Base-by-base conservation (phyloP, 2,797 vertebrate genomes). In the Phalanger gymnotis region DNA sequence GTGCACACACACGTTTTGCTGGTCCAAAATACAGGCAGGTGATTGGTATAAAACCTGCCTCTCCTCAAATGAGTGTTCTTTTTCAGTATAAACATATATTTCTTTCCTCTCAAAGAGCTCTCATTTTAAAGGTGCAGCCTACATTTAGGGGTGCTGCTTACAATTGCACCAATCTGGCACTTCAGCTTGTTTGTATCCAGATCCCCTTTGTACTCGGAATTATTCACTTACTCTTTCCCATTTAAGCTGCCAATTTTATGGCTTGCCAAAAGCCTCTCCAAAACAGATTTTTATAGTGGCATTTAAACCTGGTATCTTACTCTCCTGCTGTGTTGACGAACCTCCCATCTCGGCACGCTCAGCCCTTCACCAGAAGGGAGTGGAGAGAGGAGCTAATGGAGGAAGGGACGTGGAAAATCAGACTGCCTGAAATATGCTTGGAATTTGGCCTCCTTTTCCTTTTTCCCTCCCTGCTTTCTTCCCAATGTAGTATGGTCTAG, bases 241-340 rank as follows among this genome's bases (percentile, higher is more conserved):
- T 34, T 61, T 14, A 54, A 25, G 92, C 81, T 31, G 31, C 30
- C 91, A n/a, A 2, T 47, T 34, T 47, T 57, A 9, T 89, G 52
- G 89, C 54, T 93, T 13, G 57, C 95, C 90, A 89, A 61, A 54
- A 40, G 91, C 94, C 54, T 93, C 25, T 56, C 90, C 95, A 94
- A 40, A 94, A 94, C 40, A 28, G 22, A 94, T 94, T 95, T 13
- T 51, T 92, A 90, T n/a, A 53, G 90, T 54, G 90, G 90, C 90
- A 90, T 90, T 90, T 90, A 90, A 90, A 90, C 12, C 28, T 5
- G 6, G 25, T 47, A 52, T 34, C 57, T 87, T 6, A 47, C n/a
- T 27, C 94, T 93, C 51, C 51, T 22, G 58, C 91, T 22, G 0
- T 55, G 56, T 30, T 10, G 28, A 52, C 10, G 54, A 30, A 58